Evolutionary conservation across 2,888 invertebrate species (phyloP).

Genomic region (Eugnorisma glareosa): DNA sequence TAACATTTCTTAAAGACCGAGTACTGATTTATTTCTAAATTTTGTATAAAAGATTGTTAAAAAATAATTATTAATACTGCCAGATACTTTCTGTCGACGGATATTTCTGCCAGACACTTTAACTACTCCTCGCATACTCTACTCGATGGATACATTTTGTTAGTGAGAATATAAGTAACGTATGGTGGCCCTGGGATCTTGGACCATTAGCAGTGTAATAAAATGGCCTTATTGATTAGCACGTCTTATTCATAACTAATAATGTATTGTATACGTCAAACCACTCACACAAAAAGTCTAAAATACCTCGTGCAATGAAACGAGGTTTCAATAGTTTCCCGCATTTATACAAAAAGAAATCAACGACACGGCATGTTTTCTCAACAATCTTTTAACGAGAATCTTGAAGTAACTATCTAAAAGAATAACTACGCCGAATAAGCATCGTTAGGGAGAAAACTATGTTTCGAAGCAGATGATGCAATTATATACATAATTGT

Average conservation of each 20-base stretch:
- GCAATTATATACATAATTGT: slow-evolving; percentile 16
- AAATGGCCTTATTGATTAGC: not conserved
- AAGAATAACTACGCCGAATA: slow-evolving; percentile 49
- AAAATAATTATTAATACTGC: too few species aligned
- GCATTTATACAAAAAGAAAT: not conserved
- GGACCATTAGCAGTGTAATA: not conserved
- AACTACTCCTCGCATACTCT: too few species aligned
- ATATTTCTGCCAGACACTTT: too few species aligned
- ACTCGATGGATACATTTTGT: too few species aligned
- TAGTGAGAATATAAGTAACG: too few species aligned
- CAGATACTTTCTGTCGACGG: too few species aligned
- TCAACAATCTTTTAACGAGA: slow-evolving; percentile 30
- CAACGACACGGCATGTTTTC: not conserved
- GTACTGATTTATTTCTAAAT: too few species aligned
- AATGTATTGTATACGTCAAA: not conserved
- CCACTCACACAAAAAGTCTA: not conserved
- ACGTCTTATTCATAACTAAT: too few species aligned
- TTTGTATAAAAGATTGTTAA: too few species aligned
- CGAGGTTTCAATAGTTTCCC: not conserved
- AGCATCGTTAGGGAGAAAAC: slow-evolving; percentile 45
- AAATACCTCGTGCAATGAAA: not conserved
- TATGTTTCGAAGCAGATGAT: slow-evolving; percentile 31
- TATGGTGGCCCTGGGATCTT: too few species aligned
- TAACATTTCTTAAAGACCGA: too few species aligned
- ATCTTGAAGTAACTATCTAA: slow-evolving; percentile 24